A percentile compares a stretch with the other conserved stretches of the same genome.
Conservation (phyloP, 1,140 invertebrate species). For the Pseudomyrmex cubaensis region DNA sequence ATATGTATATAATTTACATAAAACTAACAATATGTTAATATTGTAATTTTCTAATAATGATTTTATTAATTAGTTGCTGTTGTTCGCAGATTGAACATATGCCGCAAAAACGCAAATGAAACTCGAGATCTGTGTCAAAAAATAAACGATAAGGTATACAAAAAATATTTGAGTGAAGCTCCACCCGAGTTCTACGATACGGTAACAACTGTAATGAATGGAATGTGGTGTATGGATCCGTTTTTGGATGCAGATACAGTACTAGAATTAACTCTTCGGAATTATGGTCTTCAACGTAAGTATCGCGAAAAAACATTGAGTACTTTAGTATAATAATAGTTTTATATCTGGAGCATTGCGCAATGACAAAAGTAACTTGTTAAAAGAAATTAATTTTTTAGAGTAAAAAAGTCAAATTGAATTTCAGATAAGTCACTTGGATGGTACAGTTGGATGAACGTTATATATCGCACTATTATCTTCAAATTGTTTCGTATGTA, state of each 20-base stretch:
- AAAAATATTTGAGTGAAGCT: constrained; percentile 57
- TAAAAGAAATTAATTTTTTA: too few species aligned
- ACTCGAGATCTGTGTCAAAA: constrained; percentile 69
- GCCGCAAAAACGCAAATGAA: constrained; percentile 71
- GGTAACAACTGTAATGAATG: constrained; percentile 28
- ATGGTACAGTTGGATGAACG: constrained; percentile 44
- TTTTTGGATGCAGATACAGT: constrained; percentile 60
- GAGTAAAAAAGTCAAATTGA: not conserved
- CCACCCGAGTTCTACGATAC: constrained; percentile 36
- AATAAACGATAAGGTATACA: constrained; percentile 55
- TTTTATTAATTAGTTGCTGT: not conserved
- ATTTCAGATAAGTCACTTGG: constrained; percentile 45
- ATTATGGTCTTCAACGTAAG: not conserved
- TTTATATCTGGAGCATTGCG: not conserved
- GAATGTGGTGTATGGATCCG: constrained; percentile 60
- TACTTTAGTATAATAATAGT: not conserved
- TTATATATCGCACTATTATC: not conserved
- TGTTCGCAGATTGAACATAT: constrained; percentile 71
- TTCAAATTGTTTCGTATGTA: constrained; percentile 53
- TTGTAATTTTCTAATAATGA: too few species aligned
- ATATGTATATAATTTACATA: too few species aligned
- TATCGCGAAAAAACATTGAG: not conserved
- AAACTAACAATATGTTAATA: too few species aligned
- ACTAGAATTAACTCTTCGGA: not conserved
- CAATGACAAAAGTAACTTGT: not conserved